Evolutionary conservation across 2,888 invertebrate species (phyloP).

Genomic region (Margaritifera margaritifera): DNA sequence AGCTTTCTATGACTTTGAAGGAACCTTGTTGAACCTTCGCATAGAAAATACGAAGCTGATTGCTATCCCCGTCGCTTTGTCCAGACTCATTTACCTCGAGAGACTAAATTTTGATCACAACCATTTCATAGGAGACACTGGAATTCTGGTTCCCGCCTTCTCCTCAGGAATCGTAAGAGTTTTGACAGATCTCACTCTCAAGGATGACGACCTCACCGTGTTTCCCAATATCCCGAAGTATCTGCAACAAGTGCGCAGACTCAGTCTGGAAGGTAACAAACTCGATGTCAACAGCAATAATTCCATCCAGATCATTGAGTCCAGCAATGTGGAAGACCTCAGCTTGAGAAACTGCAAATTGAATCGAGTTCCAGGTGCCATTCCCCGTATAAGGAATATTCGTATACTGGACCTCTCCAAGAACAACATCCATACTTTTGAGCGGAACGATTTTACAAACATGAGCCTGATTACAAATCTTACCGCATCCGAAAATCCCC

Average conservation of each 20-base stretch:
- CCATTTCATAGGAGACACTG: constrained; percentile 30
- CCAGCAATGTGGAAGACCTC: constrained; percentile 29
- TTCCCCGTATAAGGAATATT: constrained; percentile 21
- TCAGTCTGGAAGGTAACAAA: constrained; percentile 35
- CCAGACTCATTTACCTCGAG: constrained; percentile 21
- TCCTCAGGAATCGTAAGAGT: constrained; percentile 18
- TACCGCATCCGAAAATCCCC: constrained; percentile 33
- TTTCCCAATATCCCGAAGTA: constrained; percentile 39
- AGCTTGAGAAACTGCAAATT: constrained; percentile 33
- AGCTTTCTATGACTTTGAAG: constrained; percentile 44
- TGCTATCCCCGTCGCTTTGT: constrained; percentile 35
- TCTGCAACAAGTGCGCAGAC: constrained; percentile 25
- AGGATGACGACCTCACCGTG: constrained; percentile 36
- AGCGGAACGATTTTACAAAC: constrained; percentile 37
- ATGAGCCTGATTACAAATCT: constrained; percentile 16
- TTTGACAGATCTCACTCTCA: constrained; percentile 24
- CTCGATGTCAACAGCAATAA: constrained; percentile 41
- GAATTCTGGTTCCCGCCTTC: constrained; percentile 43
- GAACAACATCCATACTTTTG: constrained; percentile 47
- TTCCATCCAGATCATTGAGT: constrained; percentile 24
- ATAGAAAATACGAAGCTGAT: constrained; percentile 36
- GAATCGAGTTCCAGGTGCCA: constrained; percentile 42
- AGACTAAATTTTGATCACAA: constrained; percentile 47
- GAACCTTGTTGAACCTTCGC: constrained; percentile 32
- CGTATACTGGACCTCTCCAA: constrained; percentile 33